Evolutionary conservation across 2,113 vertebrate species (phyloP).

Genomic region (Myiopsitta monachus): DNA sequence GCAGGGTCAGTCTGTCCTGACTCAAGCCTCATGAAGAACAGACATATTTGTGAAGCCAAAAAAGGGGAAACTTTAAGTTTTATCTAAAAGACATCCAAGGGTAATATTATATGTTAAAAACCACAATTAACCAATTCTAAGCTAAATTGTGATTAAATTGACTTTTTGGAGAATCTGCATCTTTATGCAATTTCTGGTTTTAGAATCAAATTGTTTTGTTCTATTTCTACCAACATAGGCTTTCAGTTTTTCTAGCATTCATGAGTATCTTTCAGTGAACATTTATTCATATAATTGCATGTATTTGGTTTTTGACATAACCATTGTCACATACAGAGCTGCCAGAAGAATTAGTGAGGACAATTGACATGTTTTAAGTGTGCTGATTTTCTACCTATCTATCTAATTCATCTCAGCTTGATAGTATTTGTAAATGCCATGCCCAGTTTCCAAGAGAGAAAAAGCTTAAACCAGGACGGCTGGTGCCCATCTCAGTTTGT

Average conservation of each 20-base stretch:
- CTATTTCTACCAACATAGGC: background rate
- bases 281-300: background rate
- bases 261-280: background rate
- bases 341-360: background rate
- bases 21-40: background rate
- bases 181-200: background rate
- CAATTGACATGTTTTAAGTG: background rate
- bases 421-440: background rate
- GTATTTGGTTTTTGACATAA: background rate
- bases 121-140: background rate
- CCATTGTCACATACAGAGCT: background rate
- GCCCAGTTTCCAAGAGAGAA: background rate
- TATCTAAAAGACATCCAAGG: background rate
- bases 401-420: background rate
- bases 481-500: background rate
- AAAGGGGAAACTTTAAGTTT: background rate
- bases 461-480: background rate
- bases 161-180: background rate
- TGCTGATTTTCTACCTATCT: background rate
- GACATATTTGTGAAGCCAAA: background rate
- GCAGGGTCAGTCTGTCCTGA: background rate
- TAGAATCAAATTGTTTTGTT: background rate
- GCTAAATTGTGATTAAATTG: background rate
- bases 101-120: background rate
- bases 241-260: background rate